Base-by-base conservation (phyloP, 2,888 invertebrate species). In the Lottia scabra region DNA sequence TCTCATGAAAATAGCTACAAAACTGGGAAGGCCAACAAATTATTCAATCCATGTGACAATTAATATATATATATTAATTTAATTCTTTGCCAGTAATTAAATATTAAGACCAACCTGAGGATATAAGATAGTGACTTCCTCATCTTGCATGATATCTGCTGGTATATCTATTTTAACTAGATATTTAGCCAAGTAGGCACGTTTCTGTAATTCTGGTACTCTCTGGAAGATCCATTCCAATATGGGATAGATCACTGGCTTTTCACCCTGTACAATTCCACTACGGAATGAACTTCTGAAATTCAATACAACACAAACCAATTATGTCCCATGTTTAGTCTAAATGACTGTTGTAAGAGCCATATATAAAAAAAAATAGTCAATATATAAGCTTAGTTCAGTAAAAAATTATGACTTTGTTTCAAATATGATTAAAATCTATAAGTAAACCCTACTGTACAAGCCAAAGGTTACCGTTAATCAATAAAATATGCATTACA, bases 161-260 rank as follows among this genome's bases (percentile, higher is more conserved):
- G 95, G 95, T 68, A 95, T 92, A 68, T 95, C 94, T 2, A 95
- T 91, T 89, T 92, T 92, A 63, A 92, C 91, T 65, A 91, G 87
- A 82, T 87, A 91, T 71, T 89, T 93, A n/a, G 96, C 94, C 68
- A 96, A 91, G 90, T 97, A 97, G 0, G 95, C 95, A 69, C 96
- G 92, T 83, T 95, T 95, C 86, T 93, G 93, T 43, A 95, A 93
- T 79, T 94, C 93, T 1, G 93, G 93, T 73, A 93, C 92, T 81
- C 94, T 93, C 16, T 92, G 92, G 27, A 96, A 91, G 12, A 96
- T 91, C 95, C 96, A 97, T 87, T 94, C 92, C 68, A 96, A 88
- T 70, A 95, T 93, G 15, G 94, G 94, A 87, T 95, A 94, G 68
- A 96, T 92, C 0, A 94, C 92, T 79, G 92, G 91, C 67, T 94